Evolutionary conservation across 2,888 invertebrate genomes (phyloP).

Genomic region (Pristionchus maxplancki): DNA sequence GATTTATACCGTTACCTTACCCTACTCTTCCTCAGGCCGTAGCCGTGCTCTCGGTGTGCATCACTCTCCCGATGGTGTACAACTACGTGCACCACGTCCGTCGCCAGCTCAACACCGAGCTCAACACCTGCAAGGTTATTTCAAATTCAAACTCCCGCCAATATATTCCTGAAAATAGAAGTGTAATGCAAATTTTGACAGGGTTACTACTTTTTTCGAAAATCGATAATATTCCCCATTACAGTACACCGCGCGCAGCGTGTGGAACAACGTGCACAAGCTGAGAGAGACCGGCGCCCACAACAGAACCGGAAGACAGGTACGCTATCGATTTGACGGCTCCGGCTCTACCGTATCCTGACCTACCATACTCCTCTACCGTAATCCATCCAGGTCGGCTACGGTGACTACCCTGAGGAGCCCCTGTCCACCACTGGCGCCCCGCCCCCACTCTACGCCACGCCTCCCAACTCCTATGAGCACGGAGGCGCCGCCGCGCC

Average conservation of each 20-base stretch:
- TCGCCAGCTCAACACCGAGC: conserved; percentile 68
- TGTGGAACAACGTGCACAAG: conserved; percentile 67
- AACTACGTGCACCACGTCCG: conserved; percentile 70
- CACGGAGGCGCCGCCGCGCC: not conserved
- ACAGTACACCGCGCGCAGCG: conserved; percentile 67
- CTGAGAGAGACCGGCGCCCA: conserved; percentile 58
- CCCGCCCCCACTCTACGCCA: not conserved
- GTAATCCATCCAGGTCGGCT: conserved; percentile 36
- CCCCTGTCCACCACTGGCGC: not conserved
- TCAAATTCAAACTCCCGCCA: not conserved
- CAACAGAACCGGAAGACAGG: conserved; percentile 67
- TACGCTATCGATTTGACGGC: not conserved
- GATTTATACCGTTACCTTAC: too few species aligned
- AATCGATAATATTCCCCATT: conserved; percentile 51
- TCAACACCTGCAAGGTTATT: conserved; percentile 66
- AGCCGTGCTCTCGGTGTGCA: conserved; percentile 69
- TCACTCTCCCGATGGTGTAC: conserved; percentile 66
- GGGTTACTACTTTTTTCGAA: not conserved
- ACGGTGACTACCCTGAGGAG: conserved; percentile 47
- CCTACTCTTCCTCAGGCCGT: conserved; percentile 55
- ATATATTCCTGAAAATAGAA: not conserved
- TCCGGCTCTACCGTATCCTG: not conserved
- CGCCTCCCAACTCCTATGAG: not conserved
- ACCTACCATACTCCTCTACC: not conserved
- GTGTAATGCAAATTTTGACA: not conserved